Evolutionary conservation across 2,888 invertebrate genomes (phyloP).

Genomic region (Ischnura elegans): DNA sequence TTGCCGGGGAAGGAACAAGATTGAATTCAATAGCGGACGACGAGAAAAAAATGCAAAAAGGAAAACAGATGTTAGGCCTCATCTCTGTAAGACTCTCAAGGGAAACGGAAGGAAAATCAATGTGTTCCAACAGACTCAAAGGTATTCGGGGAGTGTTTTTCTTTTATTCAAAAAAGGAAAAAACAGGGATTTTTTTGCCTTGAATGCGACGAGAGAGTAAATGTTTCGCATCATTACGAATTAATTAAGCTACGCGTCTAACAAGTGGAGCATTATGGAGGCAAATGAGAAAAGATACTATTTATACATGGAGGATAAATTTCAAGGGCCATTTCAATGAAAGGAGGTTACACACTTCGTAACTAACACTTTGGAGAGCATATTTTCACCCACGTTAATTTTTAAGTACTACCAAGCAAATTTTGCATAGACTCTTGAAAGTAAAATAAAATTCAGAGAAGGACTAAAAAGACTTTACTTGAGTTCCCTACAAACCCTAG

Average conservation of each 20-base stretch:
- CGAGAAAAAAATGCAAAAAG: background rate
- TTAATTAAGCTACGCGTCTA: background rate
- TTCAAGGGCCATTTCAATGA: background rate
- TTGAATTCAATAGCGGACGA: background rate
- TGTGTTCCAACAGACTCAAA: background rate
- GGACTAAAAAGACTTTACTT: no score
- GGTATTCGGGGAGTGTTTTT: background rate
- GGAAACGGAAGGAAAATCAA: background rate
- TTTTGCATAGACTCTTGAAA: no score
- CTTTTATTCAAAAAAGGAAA: background rate
- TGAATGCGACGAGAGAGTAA: background rate
- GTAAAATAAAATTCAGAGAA: no score
- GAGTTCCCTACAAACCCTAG: no score
- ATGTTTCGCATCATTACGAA: background rate
- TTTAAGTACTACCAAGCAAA: no score
- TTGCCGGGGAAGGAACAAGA: background rate
- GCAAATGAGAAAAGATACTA: background rate
- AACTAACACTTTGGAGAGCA: no score
- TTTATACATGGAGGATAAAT: background rate
- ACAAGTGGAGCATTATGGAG: background rate
- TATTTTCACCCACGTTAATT: no score
- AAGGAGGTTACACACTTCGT: no score
- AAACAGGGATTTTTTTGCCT: no score
- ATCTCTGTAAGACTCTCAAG: background rate
- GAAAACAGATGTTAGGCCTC: background rate